Evolutionary conservation across 2,113 vertebrate species (phyloP), one percentile per base, ranked within the genome.

Genomic region (Coreoperca whiteheadi): DNA sequence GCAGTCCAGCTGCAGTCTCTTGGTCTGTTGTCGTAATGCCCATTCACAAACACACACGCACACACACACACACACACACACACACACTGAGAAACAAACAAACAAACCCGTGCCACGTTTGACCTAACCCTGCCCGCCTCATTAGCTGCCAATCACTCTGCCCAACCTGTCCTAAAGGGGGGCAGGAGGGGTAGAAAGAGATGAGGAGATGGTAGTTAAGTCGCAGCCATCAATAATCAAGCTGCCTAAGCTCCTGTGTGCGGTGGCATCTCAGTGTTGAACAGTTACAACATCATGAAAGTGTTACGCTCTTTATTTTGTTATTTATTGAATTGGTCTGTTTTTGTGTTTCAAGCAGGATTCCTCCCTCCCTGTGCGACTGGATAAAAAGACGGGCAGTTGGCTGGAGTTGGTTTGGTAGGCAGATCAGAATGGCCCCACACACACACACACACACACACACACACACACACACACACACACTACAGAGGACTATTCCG

Each of bases 121-220:
- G 89, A 92, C 88, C 93, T 80, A 82, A 86, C 85, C 65, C 74
- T 83, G 88, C 85, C 83, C 18, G 81, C 80, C 93, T 94, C 93
- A 90, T 92, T 92, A 93, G 92, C 88, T 94, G 92, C 89, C 92
- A 93, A 92, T 93, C 95, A 95, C 87, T 92, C 83, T 82, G 72
- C 83, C 85, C 48, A 78, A 60, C 50, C 56, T 18, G 21, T 73
- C 56, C 77, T 30, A 28, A 70, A 64, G 65, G 11, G 79, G 61
- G 48, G 34, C 57, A 23, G 53, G 70, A 70, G 68, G 72, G 15
- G 53, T 57, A 80, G 74, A 64, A 76, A 72, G 16, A 68, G 23
- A 86, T n/a, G 79, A 85, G 54, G 14, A 77, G 60, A 73, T 41
- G 74, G 73, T 82, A 79, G 88, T 91, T 88, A 91, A 79, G 74